Evolutionary conservation across 2,113 vertebrate genomes (phyloP).

Genomic region (Camelus bactrianus): DNA sequence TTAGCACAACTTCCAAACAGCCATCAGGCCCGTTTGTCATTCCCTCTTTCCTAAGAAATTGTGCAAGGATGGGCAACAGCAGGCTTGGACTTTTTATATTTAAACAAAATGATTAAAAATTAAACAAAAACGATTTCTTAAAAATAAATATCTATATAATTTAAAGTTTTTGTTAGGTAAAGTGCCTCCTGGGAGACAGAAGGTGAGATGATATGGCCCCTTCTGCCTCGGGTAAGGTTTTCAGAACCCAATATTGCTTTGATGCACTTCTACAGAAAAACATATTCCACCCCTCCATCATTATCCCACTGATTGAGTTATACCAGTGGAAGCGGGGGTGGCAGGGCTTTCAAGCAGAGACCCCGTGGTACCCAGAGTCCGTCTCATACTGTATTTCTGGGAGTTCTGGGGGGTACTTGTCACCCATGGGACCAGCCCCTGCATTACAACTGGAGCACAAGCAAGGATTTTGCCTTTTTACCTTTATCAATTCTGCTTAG

Average conservation of each 20-base stretch:
- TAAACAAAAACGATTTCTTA: not conserved
- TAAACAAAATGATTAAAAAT: slow-evolving; percentile 19
- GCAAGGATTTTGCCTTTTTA: not conserved
- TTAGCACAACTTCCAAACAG: not conserved
- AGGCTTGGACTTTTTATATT: not conserved
- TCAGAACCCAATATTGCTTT: not conserved
- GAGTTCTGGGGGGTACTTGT: not conserved
- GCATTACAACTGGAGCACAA: not conserved
- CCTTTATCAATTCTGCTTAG: not conserved
- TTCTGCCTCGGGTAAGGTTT: not conserved
- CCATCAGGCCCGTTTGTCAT: not conserved
- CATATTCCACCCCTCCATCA: too few relatives aligned
- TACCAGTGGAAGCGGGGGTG: not conserved
- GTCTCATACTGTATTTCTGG: not conserved
- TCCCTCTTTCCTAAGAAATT: not conserved
- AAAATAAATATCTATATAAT: not conserved
- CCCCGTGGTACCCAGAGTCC: not conserved
- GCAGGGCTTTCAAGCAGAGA: not conserved
- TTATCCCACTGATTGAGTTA: not conserved
- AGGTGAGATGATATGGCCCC: not conserved
- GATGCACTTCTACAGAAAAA: not conserved
- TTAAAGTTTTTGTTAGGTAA: not conserved
- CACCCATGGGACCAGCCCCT: not conserved
- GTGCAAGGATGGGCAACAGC: not conserved
- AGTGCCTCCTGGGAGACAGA: not conserved